phyloP scores from a whole-genome alignment of 2,113 vertebrate genomes.

The Xyliphius kryptos region DNA sequence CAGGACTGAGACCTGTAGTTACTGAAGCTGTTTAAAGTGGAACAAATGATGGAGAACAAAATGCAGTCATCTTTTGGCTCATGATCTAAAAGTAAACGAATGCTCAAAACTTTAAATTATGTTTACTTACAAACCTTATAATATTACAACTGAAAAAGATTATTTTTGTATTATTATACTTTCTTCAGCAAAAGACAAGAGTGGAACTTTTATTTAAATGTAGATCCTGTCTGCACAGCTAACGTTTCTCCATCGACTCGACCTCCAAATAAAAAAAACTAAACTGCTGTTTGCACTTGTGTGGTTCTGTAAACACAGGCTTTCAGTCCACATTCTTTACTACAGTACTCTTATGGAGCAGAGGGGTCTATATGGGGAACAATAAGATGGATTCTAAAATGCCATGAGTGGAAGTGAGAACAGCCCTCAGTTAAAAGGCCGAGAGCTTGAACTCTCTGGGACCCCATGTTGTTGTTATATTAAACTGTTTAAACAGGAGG shows the following conservation, averaged over 20 bases:
- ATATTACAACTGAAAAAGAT: slow-evolving; percentile 17
- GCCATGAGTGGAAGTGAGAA: too few relatives aligned
- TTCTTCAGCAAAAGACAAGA: not conserved
- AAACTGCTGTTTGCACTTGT: too few relatives aligned
- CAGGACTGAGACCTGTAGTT: not conserved
- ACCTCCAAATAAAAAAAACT: slow-evolving; percentile 54
- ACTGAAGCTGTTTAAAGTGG: not conserved
- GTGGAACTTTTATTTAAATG: not conserved
- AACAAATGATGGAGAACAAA: slow-evolving; percentile 38
- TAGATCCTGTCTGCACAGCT: not conserved
- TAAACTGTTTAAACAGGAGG: too few relatives aligned
- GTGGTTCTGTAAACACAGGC: too few relatives aligned
- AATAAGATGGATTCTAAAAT: too few relatives aligned
- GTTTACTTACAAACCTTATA: not conserved
- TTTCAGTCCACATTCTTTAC: too few relatives aligned
- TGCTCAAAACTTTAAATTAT: too few relatives aligned
- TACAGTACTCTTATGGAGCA: too few relatives aligned
- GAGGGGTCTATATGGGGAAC: too few relatives aligned
- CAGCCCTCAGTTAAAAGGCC: too few relatives aligned
- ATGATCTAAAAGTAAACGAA: not conserved
- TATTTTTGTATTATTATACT: slow-evolving; percentile 27
- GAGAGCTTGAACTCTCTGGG: too few relatives aligned
- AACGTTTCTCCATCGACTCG: not conserved
- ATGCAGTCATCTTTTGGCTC: slow-evolving; percentile 19
- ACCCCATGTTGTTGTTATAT: too few relatives aligned